Evolutionary conservation across 2,797 vertebrate genomes (phyloP).

Genomic region (Sternarchorhynchus goeldii): DNA sequence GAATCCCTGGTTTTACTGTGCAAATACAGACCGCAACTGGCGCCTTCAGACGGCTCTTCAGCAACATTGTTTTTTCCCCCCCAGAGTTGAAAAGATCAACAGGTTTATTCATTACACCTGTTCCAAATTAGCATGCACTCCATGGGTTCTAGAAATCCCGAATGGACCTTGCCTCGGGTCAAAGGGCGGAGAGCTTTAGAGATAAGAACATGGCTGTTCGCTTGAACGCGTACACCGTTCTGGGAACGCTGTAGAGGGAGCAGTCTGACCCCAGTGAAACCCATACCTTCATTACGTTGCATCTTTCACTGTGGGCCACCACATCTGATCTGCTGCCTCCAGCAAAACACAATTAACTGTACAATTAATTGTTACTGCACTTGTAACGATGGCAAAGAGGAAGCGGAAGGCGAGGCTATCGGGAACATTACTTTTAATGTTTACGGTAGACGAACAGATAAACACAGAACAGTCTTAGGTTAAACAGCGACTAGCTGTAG

Average conservation of each 20-base stretch:
- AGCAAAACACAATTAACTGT: conserved; percentile 12
- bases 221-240: background rate
- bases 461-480: too few species aligned
- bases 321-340: conserved; percentile 1
- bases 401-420: too few species aligned
- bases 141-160: background rate
- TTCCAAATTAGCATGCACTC: background rate
- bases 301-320: background rate
- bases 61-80: background rate
- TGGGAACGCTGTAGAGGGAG: background rate
- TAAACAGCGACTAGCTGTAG: too few species aligned
- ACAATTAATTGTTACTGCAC: background rate
- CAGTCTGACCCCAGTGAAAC: background rate
- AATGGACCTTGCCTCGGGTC: background rate
- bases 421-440: too few species aligned
- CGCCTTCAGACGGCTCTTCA: too few species aligned
- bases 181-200: background rate
- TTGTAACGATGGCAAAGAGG: too few species aligned
- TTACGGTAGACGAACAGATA: too few species aligned
- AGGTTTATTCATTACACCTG: background rate
- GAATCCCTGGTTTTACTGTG: too few species aligned
- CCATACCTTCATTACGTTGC: conserved; percentile 2
- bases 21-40: too few species aligned
- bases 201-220: background rate
- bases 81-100: background rate